A percentile compares a stretch with the other conserved stretches of the same genome.
These are phyloP conservation scores for Bradypodion pumilum DNA, from an alignment of 2,797 vertebrate genomes.

Conservation along the genomic window DNA sequence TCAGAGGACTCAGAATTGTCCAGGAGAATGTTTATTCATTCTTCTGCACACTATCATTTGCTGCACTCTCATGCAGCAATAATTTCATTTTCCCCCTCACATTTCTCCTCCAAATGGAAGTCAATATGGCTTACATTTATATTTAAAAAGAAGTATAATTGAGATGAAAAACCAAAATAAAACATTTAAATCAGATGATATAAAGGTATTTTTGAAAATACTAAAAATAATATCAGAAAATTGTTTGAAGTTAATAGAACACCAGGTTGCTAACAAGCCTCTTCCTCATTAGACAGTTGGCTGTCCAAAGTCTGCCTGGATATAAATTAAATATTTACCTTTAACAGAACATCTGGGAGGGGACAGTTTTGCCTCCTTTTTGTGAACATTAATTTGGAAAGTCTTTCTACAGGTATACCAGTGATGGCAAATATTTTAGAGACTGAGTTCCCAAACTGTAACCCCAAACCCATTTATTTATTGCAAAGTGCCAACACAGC, in stretches of 20 bases:
- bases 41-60: too few relatives aligned
- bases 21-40: too few relatives aligned
- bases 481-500: too few relatives aligned
- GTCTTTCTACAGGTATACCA: too few relatives aligned
- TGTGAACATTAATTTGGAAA: background rate
- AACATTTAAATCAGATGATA: background rate
- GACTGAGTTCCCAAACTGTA: too few relatives aligned
- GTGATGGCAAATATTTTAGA: too few relatives aligned
- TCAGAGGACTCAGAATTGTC: too few relatives aligned
- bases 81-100: background rate
- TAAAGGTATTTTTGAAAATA: too few relatives aligned
- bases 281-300: background rate
- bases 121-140: background rate
- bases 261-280: background rate
- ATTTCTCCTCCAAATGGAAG: background rate
- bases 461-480: too few relatives aligned
- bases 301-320: background rate
- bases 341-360: background rate
- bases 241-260: background rate
- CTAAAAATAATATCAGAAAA: background rate
- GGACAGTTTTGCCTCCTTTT: background rate
- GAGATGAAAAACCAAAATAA: background rate
- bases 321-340: background rate
- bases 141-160: background rate
- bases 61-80: too few relatives aligned